Evolutionary conservation across 2,888 invertebrate genomes (phyloP).

Genomic region (Drosophila falleni): DNA sequence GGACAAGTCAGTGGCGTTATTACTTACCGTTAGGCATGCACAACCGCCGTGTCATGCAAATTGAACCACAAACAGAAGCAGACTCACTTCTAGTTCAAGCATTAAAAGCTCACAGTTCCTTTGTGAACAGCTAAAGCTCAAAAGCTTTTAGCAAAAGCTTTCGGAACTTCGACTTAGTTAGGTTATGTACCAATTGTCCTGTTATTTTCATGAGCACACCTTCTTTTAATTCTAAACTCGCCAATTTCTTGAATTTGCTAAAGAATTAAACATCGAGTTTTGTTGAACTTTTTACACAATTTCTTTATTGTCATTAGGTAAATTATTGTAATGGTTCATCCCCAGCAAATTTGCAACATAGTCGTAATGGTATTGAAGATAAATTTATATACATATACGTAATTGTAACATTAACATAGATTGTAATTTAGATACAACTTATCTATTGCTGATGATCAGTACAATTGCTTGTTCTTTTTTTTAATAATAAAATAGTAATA

Average conservation of each 20-base stretch:
- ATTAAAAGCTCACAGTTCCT: too few relatives aligned
- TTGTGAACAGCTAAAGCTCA: not conserved
- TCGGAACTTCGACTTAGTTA: not conserved
- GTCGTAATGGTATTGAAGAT: constrained; percentile 33
- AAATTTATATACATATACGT: constrained; percentile 23
- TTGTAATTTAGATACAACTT: constrained; percentile 18
- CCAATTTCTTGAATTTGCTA: not conserved
- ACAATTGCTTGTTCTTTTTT: constrained; percentile 32
- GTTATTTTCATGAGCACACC: not conserved
- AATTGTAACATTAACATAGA: constrained; percentile 12
- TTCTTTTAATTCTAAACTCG: too few relatives aligned
- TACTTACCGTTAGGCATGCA: constrained; percentile 48
- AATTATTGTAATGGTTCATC: constrained; percentile 53
- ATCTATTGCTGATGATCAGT: constrained; percentile 29
- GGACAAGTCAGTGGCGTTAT: constrained; percentile 34
- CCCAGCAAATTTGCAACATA: constrained; percentile 38
- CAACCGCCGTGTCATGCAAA: constrained; percentile 10
- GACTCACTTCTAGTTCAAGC: not conserved
- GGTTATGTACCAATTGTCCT: not conserved
- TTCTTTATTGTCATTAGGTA: constrained; percentile 68
- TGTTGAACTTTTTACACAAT: constrained; percentile 46
- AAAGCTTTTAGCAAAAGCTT: not conserved
- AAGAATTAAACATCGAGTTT: not conserved
- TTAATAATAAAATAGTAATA: constrained; percentile 14
- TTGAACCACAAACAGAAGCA: not conserved